Base-by-base conservation (phyloP, 2,888 invertebrate genomes). In the Apamea anceps region DNA sequence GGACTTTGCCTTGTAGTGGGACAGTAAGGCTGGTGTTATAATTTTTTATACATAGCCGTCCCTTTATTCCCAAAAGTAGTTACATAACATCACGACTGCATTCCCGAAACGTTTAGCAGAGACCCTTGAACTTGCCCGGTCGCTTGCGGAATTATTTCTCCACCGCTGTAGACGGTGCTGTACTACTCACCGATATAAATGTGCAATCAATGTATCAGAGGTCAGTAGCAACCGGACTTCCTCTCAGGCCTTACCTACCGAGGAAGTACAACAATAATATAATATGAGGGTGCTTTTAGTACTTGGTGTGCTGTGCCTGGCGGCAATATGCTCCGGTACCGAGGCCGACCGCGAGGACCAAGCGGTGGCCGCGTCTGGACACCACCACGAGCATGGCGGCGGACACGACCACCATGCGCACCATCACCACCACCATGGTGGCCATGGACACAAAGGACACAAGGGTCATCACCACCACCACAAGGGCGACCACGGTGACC, bases 401-500 rank as follows among this genome's bases (percentile, higher is more conserved):
- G 98, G 98, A 0, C 97, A 98, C 84, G 97, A 98, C 66, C 98
- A 98, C 89, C 98, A 98, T 87, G 97, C 94, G 0, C 97, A 98
- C 84, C 98, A 98, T 88, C 98, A 98, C 91, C 97, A 97, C 87
- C 97, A 98, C 37, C 98, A 98, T 91, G 98, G 98, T 21, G 98
- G 98, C 85, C 98, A 98, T 90, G 98, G 98, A 0, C 98, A 98
- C 87, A 98, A 98, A 90, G 98, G 98, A 0, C 98, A 98, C 95
- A 98, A 98, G 90, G 97, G 97, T 51, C 97, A 98, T 85, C 98
- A 98, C 90, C 98, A 98, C 91, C 98, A 98, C 95, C 98, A 98
- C 88, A 98, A 98, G 89, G 98, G 98, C 15, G 98, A 98, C 75
- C 98, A 98, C 88, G 98, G 98, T 5, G 97, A 98, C 85, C 98